These are phyloP conservation scores for Rhinolophus sinicus DNA, from an alignment of 2,113 vertebrate genomes.

Conservation along the genomic window DNA sequence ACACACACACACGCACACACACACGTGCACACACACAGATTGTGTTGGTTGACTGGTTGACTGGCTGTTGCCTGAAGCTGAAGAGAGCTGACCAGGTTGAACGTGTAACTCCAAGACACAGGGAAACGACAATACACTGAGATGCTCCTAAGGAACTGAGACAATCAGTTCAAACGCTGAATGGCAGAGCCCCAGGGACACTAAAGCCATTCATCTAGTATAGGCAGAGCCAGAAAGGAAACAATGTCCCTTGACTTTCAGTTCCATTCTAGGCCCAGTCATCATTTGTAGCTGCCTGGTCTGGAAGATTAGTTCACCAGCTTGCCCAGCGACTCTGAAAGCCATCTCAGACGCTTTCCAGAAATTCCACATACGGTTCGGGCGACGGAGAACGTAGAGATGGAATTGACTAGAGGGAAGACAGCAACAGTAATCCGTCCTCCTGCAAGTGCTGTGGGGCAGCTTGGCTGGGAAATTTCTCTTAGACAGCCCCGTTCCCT, in stretches of 20 bases:
- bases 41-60: background rate
- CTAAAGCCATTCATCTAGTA: background rate
- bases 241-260: background rate
- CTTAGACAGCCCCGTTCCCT: background rate
- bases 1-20: too few species aligned
- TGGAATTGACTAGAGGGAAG: background rate
- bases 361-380: background rate
- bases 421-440: background rate
- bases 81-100: background rate
- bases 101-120: background rate
- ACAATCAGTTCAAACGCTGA: background rate
- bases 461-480: background rate
- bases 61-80: background rate
- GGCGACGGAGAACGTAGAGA: background rate
- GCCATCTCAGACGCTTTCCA: background rate
- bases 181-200: background rate
- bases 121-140: background rate
- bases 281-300: background rate
- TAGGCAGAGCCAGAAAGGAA: background rate
- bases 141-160: background rate
- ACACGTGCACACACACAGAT: background rate
- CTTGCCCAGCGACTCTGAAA: background rate
- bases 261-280: background rate
- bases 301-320: background rate
- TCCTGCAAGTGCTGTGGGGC: background rate